Conservation (phyloP, 2,797 vertebrate species). For the Sebastes nivosus region DNA sequence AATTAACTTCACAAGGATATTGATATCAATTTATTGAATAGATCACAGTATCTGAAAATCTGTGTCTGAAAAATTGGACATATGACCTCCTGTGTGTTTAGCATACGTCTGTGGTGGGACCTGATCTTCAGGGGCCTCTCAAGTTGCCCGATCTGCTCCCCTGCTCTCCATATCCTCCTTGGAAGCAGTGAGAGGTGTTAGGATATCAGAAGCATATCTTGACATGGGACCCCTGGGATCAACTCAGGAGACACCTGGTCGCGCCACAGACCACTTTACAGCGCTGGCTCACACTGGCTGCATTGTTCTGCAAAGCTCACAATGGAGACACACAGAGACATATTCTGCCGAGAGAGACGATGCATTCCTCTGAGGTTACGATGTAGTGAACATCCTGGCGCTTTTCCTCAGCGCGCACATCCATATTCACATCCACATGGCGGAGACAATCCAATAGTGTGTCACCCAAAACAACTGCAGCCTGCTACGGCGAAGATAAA, state of each 20-base stretch:
- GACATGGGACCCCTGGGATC: constrained; percentile 56
- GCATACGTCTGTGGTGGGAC: background rate
- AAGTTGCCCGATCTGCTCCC: constrained; percentile 6
- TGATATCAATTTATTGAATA: background rate
- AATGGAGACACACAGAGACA: constrained; percentile 43
- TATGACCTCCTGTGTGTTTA: background rate
- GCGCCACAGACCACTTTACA: constrained; percentile 50
- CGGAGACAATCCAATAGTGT: constrained; percentile 44
- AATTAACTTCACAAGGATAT: background rate
- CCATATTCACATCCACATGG: constrained; percentile 46
- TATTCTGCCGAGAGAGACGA: constrained; percentile 38
- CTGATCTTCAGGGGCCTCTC: constrained; percentile 36
- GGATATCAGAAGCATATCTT: constrained; percentile 45
- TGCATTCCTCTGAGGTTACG: constrained; percentile 64
- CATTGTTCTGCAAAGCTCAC: constrained; percentile 63
- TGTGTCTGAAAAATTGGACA: background rate
- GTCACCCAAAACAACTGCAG: constrained; percentile 63
- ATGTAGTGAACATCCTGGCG: constrained; percentile 40
- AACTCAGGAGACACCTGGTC: constrained; percentile 69
- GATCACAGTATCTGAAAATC: background rate
- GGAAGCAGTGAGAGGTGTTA: constrained; percentile 32
- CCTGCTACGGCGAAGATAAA: constrained; percentile 70
- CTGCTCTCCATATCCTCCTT: constrained; percentile 22
- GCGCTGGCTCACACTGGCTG: constrained; percentile 47
- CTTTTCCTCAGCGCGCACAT: constrained; percentile 39